A percentile compares a stretch with the other conserved stretches of the same genome.
Evolutionary conservation across 2,888 invertebrate species (phyloP).

Genomic region (Tuta absoluta): DNA sequence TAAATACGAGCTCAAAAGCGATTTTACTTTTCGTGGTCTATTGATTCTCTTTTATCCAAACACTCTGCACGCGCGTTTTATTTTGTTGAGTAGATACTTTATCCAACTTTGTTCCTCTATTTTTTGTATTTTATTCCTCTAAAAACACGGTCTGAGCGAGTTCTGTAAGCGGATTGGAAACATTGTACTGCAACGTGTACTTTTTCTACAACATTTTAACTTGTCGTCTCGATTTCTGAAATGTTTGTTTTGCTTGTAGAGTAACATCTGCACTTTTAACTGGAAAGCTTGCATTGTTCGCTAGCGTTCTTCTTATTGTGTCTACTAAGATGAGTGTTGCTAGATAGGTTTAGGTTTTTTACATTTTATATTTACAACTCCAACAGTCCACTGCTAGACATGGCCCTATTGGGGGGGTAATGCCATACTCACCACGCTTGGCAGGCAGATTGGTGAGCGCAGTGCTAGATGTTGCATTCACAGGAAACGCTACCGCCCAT

Average conservation of each 20-base stretch:
- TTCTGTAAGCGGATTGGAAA: conserved; percentile 10
- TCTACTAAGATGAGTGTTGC: no score
- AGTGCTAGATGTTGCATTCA: no score
- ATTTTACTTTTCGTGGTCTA: conserved; percentile 11
- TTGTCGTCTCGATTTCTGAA: conserved; percentile 6
- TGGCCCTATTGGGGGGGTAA: no score
- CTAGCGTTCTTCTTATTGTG: neutral
- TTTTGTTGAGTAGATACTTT: neutral
- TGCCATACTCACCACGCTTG: no score
- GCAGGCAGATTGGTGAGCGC: no score
- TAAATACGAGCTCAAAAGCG: conserved; percentile 1
- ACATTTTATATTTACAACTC: no score
- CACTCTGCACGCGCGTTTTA: neutral
- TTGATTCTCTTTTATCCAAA: conserved; percentile 12
- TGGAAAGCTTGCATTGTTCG: conserved; percentile 2
- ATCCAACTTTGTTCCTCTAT: neutral
- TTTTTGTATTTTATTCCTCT: neutral
- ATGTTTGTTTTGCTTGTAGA: neutral
- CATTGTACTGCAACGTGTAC: conserved; percentile 3
- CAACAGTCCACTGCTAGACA: no score
- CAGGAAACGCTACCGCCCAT: no score
- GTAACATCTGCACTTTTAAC: neutral
- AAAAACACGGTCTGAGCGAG: conserved; percentile 4
- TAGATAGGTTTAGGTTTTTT: no score
- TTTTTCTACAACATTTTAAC: conserved; percentile 7